These are phyloP conservation scores for Portevinia maculata DNA, from an alignment of 2,888 invertebrate species.

Conservation along the genomic window DNA sequence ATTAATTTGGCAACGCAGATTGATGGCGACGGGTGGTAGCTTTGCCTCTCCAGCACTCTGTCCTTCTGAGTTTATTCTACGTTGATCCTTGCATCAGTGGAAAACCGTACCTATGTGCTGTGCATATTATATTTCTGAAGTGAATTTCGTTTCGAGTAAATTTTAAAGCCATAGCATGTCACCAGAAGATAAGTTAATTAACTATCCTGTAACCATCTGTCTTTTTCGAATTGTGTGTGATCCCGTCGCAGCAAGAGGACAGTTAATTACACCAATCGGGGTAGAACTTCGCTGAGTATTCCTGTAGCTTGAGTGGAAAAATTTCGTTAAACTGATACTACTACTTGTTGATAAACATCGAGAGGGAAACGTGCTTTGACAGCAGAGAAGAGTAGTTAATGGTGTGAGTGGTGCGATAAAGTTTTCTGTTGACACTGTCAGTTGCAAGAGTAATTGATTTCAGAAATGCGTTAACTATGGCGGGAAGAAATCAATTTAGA, in stretches of 20 bases:
- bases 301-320: conserved; percentile 18
- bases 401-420: conserved; percentile 48
- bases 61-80: conserved; percentile 26
- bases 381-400: conserved; percentile 13
- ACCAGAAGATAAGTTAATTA: conserved; percentile 51
- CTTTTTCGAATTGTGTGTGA: conserved; percentile 20
- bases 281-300: conserved; percentile 6
- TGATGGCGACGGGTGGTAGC: conserved; percentile 36
- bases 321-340: conserved; percentile 33
- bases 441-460: conserved; percentile 46
- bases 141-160: conserved; percentile 35
- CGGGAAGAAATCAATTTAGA: neutral
- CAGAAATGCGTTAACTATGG: conserved; percentile 1
- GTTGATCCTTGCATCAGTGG: conserved; percentile 13
- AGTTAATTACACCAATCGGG: conserved; percentile 47
- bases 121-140: conserved; percentile 14
- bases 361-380: conserved; percentile 7
- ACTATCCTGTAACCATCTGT: conserved; percentile 18
- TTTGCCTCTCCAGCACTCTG: conserved; percentile 21
- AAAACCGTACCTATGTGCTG: conserved; percentile 1
- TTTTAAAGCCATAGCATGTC: conserved; percentile 30
- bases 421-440: conserved; percentile 61
- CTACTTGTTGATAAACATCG: conserved; percentile 45
- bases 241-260: conserved; percentile 31
- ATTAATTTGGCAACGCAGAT: conserved; percentile 58